These are phyloP conservation scores for Drosophila neocordata DNA, from an alignment of 1,140 invertebrate genomes.

Conservation along the genomic window DNA sequence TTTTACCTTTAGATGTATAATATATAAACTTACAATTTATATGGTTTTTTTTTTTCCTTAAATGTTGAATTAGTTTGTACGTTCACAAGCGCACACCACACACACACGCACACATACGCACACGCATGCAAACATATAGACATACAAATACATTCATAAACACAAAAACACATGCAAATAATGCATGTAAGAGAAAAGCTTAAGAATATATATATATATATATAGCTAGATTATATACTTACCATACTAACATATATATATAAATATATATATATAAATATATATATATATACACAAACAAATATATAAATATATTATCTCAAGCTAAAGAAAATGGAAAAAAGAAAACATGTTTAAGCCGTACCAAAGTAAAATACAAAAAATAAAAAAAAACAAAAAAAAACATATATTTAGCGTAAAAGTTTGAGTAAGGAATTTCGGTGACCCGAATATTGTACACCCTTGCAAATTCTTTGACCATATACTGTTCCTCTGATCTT, in stretches of 20 bases:
- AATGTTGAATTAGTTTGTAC: conserved; percentile 68
- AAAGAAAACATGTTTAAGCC: conserved; percentile 1
- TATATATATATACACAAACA: conserved; percentile 25
- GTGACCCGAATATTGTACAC: neutral
- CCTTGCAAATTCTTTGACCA: neutral
- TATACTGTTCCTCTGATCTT: too few relatives aligned
- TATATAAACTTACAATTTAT: conserved; percentile 17
- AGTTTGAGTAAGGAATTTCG: neutral
- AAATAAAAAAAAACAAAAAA: neutral
- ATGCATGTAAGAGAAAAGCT: conserved; percentile 26
- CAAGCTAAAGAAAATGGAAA: neutral
- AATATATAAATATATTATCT: conserved; percentile 34
- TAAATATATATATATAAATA: conserved; percentile 24
- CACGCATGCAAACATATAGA: neutral
- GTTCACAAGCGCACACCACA: conserved; percentile 2
- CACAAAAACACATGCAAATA: neutral
- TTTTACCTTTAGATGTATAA: conserved; percentile 39
- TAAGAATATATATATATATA: conserved; percentile 23
- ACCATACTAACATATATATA: conserved; percentile 23
- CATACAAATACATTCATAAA: conserved; percentile 11
- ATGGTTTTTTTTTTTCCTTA: conserved; percentile 46
- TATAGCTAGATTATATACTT: conserved; percentile 19
- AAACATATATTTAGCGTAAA: neutral
- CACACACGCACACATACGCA: conserved; percentile 17
- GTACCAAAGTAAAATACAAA: conserved; percentile 5